Percentiles rank a stretch among this genome's conserved stretches.
Conservation (phyloP, 2,113 vertebrate species). For the Leptocoma aspasia region DNA sequence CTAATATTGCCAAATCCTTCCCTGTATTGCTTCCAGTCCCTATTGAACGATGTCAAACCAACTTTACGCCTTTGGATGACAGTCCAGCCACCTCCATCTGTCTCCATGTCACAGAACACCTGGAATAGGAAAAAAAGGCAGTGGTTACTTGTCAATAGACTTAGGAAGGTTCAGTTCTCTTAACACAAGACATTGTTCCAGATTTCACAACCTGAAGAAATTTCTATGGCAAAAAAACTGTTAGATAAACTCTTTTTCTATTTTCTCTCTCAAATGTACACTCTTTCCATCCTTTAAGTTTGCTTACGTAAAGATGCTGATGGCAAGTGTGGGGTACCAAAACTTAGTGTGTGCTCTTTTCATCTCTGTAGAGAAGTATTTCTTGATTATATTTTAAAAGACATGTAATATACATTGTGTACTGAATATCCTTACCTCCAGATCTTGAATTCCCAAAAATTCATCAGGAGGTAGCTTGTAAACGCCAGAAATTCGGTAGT, state of each 20-base stretch:
- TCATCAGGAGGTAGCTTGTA: conserved; percentile 94
- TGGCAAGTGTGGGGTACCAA: not conserved
- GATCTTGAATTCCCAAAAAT: conserved; percentile 88
- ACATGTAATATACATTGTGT: not conserved
- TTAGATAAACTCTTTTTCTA: not conserved
- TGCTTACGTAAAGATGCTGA: not conserved
- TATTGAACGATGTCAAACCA: conserved; percentile 88
- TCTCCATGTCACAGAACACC: conserved; percentile 97
- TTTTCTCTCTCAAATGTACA: not conserved
- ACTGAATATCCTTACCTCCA: conserved; percentile 77
- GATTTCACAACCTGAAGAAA: not conserved
- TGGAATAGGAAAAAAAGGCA: conserved; percentile 12
- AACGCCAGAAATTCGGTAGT: conserved; percentile 90
- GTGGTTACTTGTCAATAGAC: not conserved
- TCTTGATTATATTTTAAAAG: not conserved
- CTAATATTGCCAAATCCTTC: conserved; percentile 89
- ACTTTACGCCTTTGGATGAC: conserved; percentile 92
- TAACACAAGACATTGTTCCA: not conserved
- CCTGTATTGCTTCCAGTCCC: conserved; percentile 94
- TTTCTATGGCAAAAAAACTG: not conserved
- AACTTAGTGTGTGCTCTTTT: not conserved
- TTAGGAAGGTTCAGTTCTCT: not conserved
- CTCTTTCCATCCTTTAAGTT: not conserved
- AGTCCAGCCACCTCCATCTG: conserved; percentile 92
- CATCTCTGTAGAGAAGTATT: not conserved